phyloP scores from a whole-genome alignment of 1,140 invertebrate species.

The Lysiphlebus fabarum region DNA sequence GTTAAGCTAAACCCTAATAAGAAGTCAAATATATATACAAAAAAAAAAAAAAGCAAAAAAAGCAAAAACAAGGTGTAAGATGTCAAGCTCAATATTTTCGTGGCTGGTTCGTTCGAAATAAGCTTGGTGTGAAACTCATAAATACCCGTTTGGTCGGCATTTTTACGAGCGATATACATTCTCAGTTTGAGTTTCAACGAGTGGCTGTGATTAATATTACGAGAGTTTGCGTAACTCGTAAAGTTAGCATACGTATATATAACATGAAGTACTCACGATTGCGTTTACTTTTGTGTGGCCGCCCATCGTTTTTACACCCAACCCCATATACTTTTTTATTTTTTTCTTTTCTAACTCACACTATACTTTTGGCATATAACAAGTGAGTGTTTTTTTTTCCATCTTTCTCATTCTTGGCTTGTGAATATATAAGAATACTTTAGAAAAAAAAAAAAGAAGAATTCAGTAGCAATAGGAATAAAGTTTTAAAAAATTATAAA shows the following conservation, averaged over 20 bases:
- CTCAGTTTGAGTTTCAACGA: constrained; percentile 42
- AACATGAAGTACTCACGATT: constrained; percentile 24
- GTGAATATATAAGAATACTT: neutral
- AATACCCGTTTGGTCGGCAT: constrained; percentile 37
- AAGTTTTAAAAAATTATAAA: neutral
- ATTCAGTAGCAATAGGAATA: neutral
- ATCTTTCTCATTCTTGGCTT: constrained; percentile 15
- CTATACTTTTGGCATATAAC: too few species aligned
- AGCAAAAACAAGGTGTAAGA: too few species aligned
- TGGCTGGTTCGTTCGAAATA: constrained; percentile 22
- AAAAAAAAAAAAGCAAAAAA: constrained; percentile 2
- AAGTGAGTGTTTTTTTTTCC: neutral
- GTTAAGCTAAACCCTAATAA: too few species aligned
- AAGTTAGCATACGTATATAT: constrained; percentile 46
- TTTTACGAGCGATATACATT: constrained; percentile 44
- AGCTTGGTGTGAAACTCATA: constrained; percentile 40
- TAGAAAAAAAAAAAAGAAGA: constrained; percentile 3
- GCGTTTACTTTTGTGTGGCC: constrained; percentile 19
- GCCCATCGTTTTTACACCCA: constrained; percentile 3
- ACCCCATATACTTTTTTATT: neutral
- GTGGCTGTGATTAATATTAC: constrained; percentile 53
- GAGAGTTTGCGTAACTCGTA: constrained; percentile 52
- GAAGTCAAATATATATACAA: neutral
- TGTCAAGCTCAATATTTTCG: constrained; percentile 18
- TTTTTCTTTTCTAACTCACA: neutral